Evolutionary conservation across 1,140 invertebrate species (phyloP).

Genomic region (Ruditapes philippinarum): DNA sequence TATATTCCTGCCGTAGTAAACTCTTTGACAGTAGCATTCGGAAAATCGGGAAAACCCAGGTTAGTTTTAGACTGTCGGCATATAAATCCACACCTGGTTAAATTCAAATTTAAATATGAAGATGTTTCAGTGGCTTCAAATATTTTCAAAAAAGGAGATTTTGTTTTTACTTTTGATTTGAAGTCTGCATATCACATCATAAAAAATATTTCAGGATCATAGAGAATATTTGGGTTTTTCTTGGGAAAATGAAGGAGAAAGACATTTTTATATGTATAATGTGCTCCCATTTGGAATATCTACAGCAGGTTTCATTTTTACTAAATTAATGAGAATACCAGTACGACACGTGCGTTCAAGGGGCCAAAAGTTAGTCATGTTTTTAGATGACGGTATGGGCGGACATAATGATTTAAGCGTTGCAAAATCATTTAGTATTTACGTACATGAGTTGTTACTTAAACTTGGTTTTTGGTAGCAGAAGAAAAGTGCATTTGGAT

Average conservation of each 20-base stretch:
- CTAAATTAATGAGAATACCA: background rate
- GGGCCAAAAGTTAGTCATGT: conserved; percentile 53
- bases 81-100: conserved; percentile 44
- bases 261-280: conserved; percentile 33
- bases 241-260: conserved; percentile 15
- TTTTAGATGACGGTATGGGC: conserved; percentile 66
- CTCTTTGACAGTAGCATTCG: conserved; percentile 32
- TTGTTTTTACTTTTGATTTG: conserved; percentile 42
- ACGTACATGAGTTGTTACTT: conserved; percentile 2
- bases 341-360: conserved; percentile 19
- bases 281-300: conserved; percentile 7
- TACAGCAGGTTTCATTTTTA: conserved; percentile 17
- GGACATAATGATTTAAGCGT: background rate
- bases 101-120: conserved; percentile 61
- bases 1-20: background rate
- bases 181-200: conserved; percentile 59
- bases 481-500: conserved; percentile 58
- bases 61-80: conserved; percentile 61
- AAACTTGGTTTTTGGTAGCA: conserved; percentile 53
- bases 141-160: conserved; percentile 27
- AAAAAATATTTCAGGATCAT: conserved; percentile 8
- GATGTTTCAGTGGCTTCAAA: background rate
- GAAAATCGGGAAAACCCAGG: conserved; percentile 5
- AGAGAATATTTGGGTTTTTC: conserved; percentile 63
- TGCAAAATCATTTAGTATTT: background rate